Evolutionary conservation across 1,140 invertebrate genomes (phyloP), one percentile per base, ranked within the genome.

Genomic region (Drosophila sproati): DNA sequence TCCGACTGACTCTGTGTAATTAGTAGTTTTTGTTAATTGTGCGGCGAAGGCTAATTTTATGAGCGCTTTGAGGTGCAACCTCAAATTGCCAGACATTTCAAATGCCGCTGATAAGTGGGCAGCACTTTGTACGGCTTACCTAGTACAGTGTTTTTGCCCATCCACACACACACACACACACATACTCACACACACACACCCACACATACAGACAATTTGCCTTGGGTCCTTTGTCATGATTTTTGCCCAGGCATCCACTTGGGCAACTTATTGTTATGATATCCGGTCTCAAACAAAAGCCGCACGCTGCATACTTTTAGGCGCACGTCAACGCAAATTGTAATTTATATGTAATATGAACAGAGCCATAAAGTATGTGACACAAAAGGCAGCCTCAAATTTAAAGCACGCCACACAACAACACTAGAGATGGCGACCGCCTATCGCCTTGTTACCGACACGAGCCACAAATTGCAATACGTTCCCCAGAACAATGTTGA

Each of bases 291-390:
- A 86, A 73, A 86, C 82, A 86, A 86, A 81, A 47, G 81, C 45
- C 67, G 52, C 69, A 54, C 43, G 63, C 59, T 73, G 71, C 78
- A 86, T 70, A 86, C 78, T 86, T 86, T 86, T 81, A 69, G 82
- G 82, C 82, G 77, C 78, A 86, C 72, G 82, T 78, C 82, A 76
- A 73, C 74, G 78, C 66, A 86, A 86, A 86, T 86, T 86, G 82
- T 86, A 81, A 86, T 86, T 86, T 86, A 86, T 86, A 78, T 68
- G 82, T 86, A 86, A 81, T 86, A 86, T 85, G 81, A 85, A 80
- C 77, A 67, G 71, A 63, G 75, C 67, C 78, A 86, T 86, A 86
- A 86, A 86, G 78, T 76, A 78, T 70, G 55, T 45, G 47, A 56
- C 43, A 80, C 73, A 85, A 77, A 72, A 64, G 76, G 67, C 77